Evolutionary conservation across 2,888 invertebrate species (phyloP).

Genomic region (Caenorhabditis imperialis): DNA sequence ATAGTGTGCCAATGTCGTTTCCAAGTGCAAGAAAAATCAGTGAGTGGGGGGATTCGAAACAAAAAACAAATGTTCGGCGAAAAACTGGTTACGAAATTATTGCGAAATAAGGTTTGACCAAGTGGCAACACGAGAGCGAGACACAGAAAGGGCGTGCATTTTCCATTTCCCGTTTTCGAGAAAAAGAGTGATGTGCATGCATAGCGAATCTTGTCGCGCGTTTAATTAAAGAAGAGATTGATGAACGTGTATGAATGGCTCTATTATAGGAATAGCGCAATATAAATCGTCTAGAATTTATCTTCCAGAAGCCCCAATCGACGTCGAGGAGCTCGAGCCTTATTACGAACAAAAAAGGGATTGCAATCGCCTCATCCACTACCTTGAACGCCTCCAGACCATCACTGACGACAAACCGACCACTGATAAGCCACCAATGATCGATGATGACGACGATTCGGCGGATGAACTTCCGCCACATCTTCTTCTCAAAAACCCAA

Average conservation of each 20-base stretch:
- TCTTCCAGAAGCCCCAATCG: slow-evolving; percentile 51
- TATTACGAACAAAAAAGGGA: slow-evolving; percentile 70
- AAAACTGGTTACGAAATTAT: too few relatives aligned
- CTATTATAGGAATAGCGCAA: too few relatives aligned
- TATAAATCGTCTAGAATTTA: too few relatives aligned
- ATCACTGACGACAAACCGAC: slow-evolving; percentile 18
- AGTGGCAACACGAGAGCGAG: background rate
- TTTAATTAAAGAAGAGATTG: too few relatives aligned
- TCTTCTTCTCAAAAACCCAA: slow-evolving; percentile 15
- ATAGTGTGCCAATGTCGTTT: slow-evolving; percentile 43
- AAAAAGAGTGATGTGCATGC: background rate
- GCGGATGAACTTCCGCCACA: slow-evolving; percentile 59
- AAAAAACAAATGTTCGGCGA: too few relatives aligned
- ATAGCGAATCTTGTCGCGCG: too few relatives aligned
- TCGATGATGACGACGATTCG: slow-evolving; percentile 49
- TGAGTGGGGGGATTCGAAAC: slow-evolving; percentile 17
- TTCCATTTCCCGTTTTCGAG: background rate
- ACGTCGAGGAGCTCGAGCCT: slow-evolving; percentile 69
- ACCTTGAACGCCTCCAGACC: slow-evolving; percentile 57
- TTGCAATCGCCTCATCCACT: slow-evolving; percentile 65
- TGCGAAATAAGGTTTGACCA: background rate
- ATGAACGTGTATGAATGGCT: too few relatives aligned
- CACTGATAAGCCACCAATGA: background rate
- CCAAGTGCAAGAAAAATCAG: slow-evolving; percentile 40
- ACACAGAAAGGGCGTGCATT: background rate